Evolutionary conservation across 2,797 vertebrate species (phyloP).

Genomic region (Sebastes taczanowskii): DNA sequence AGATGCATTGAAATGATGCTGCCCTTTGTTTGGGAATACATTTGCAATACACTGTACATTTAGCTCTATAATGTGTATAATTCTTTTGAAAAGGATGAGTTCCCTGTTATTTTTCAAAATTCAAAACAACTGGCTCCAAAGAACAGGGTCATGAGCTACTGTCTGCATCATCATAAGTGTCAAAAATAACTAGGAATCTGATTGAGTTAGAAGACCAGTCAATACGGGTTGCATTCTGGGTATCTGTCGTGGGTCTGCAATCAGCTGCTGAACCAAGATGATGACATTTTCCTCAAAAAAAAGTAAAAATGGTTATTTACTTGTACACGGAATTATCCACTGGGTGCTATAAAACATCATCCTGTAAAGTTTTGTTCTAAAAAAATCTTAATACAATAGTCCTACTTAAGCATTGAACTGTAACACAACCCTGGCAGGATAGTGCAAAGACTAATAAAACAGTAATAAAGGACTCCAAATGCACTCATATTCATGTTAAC

Average conservation of each 20-base stretch:
- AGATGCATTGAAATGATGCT: not conserved
- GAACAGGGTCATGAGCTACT: not conserved
- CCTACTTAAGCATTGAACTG: no score
- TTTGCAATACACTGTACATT: not conserved
- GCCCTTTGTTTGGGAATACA: not conserved
- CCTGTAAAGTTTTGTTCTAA: not conserved
- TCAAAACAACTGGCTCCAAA: not conserved
- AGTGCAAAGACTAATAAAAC: not conserved
- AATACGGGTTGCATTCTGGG: not conserved
- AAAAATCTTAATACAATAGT: not conserved
- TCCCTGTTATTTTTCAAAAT: not conserved
- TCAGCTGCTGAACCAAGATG: not conserved
- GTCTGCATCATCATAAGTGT: not conserved
- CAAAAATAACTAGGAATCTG: not conserved
- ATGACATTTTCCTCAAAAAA: not conserved
- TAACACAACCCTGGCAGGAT: no score
- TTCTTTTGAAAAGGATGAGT: fast-evolving
- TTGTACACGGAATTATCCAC: not conserved
- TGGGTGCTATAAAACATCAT: not conserved
- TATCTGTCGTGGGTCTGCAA: not conserved
- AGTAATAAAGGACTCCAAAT: not conserved
- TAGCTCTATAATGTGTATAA: not conserved
- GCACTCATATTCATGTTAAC: not conserved
- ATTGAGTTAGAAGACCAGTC: not conserved
- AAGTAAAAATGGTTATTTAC: not conserved